Conservation (phyloP, 2,888 invertebrate genomes). For the Temnothorax rugatulus region DNA sequence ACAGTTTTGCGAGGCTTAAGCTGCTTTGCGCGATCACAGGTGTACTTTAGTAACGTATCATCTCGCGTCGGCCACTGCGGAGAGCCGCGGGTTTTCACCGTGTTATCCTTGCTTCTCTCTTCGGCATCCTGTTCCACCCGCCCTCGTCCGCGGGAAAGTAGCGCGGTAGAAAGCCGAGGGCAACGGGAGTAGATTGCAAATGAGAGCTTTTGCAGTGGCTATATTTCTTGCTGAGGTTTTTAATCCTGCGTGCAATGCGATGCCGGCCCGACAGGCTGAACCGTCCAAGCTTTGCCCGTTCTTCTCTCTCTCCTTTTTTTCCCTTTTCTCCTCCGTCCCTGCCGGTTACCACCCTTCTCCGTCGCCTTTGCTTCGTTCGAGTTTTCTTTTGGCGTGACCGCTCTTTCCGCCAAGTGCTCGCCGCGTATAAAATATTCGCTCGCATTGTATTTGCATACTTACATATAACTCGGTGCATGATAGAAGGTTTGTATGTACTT, state of each 20-base stretch:
- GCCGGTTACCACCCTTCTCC: conserved; percentile 45
- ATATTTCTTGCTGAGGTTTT: conserved; percentile 83
- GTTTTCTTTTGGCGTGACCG: conserved; percentile 56
- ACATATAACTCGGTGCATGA: conserved; percentile 48
- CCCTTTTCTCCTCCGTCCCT: background rate
- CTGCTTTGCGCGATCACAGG: conserved; percentile 21
- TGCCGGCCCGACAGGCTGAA: conserved; percentile 70
- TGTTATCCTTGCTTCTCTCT: conserved; percentile 16
- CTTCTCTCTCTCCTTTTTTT: conserved; percentile 31
- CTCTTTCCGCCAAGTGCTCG: conserved; percentile 55
- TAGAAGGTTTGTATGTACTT: conserved; percentile 38
- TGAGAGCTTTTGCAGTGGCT: conserved; percentile 81
- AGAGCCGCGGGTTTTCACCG: conserved; percentile 40
- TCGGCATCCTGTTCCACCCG: conserved; percentile 28
- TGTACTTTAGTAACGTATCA: conserved; percentile 34
- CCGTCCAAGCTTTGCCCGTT: conserved; percentile 63
- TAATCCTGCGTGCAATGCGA: conserved; percentile 81
- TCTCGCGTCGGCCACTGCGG: conserved; percentile 41
- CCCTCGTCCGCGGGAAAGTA: conserved; percentile 52
- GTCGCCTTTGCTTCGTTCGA: conserved; percentile 53
- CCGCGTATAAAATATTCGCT: conserved; percentile 64
- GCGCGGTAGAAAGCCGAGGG: conserved; percentile 55
- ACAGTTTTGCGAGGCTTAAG: conserved; percentile 33
- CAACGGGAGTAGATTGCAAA: conserved; percentile 79
- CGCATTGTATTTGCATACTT: conserved; percentile 62